A percentile compares a stretch with the other conserved stretches of the same genome.
These are phyloP conservation scores for Miltochrista miniata DNA, from an alignment of 2,888 invertebrate species.

Conservation along the genomic window DNA sequence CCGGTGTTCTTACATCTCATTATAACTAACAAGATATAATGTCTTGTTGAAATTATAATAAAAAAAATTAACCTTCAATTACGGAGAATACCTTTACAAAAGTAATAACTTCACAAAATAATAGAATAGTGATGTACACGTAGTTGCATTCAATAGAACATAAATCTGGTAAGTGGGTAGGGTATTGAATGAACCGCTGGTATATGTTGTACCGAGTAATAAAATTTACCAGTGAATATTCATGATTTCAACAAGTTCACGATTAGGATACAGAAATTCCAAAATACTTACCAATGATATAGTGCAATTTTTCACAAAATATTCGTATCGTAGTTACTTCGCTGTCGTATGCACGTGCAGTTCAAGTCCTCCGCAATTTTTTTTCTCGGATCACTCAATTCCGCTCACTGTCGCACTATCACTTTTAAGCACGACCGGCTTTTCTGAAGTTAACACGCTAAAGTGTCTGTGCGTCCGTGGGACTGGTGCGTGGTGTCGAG, in stretches of 20 bases:
- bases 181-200: constrained; percentile 13
- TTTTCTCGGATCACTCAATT: constrained; percentile 64
- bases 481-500: constrained; percentile 55
- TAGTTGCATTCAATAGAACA: constrained; percentile 11
- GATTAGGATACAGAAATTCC: constrained; percentile 26
- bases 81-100: constrained; percentile 22
- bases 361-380: constrained; percentile 52
- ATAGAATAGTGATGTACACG: not conserved
- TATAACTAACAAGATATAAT: too few species aligned
- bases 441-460: constrained; percentile 62
- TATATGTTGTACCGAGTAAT: not conserved
- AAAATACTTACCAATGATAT: constrained; percentile 58
- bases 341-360: constrained; percentile 48
- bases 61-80: constrained; percentile 11
- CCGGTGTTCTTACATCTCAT: too few species aligned
- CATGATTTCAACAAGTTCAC: constrained; percentile 27
- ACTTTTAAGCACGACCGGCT: constrained; percentile 69
- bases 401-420: constrained; percentile 75
- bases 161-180: constrained; percentile 19
- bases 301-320: constrained; percentile 59
- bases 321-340: constrained; percentile 50
- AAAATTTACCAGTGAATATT: constrained; percentile 16
- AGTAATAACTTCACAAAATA: constrained; percentile 13
- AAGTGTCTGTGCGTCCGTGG: constrained; percentile 49
- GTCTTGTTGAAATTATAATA: not conserved